Evolutionary conservation across 2,797 vertebrate genomes (phyloP), one percentile per base, ranked within the genome.

Genomic region (Cossypha niveicapilla): DNA sequence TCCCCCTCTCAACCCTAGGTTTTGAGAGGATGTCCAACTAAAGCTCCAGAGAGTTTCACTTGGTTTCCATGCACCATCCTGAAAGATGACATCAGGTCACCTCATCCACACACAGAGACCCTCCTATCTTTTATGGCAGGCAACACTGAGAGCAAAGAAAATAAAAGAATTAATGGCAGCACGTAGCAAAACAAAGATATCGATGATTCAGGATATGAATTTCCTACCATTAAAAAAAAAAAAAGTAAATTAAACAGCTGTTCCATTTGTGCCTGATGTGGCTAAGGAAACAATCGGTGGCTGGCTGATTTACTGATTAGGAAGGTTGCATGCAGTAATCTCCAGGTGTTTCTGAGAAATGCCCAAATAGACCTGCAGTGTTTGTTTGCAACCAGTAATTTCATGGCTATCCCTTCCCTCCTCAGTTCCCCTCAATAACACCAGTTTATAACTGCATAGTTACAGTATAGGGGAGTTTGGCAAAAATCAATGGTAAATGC

Each of bases 221-320:
- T 96, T 94, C 68, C 85, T 94, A 87, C 88, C 44, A 88, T 88
- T 51, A 91, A 93, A 95, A 96, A 95, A 67, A 95, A 34, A 92
- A 62, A 35, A 21, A 5, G 61, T 88, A 95, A 96, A 97, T 96
- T 97, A 95, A 97, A 96, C 93, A 97, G 88, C 93, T 97, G 95
- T 94, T 97, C 91, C 81, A 73, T 93, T 97, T 96, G 92, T 95
- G 91, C 80, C 92, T 94, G 90, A 72, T 92, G 74, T 82, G 94
- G 81, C 93, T 86, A 91, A 92, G 85, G 87, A 94, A 95, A 97
- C 86, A 94, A 93, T 63, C 50, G 42, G 88, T 90, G 74, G 74
- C 86, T 92, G 76, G 84, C 39, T 88, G 92, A 95, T 96, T 96
- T 96, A 95, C 94, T 58, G 93, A 93, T 86, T 91, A 93, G 75